Base-by-base conservation (phyloP, 2,797 vertebrate species). In the Liasis olivaceus region DNA sequence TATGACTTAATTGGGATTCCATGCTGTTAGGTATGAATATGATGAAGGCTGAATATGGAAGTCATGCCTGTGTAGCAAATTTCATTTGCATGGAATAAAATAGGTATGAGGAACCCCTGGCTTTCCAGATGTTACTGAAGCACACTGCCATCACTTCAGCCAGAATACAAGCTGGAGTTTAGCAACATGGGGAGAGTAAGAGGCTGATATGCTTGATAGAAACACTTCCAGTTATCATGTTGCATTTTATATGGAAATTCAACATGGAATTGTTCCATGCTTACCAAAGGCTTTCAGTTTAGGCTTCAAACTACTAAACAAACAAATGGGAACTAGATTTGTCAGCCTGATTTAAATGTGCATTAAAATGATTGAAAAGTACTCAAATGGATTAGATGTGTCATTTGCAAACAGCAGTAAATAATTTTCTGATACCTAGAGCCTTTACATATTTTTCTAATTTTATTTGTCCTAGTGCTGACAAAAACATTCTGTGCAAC, bases 391-490 rank as follows among this genome's bases (percentile, higher is more conserved):
- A 54, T 81, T 13, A 66, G 36, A 11, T 2, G 2, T 81, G 24
- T 62, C 51, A 54, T 31, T 54, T 88, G 72, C 58, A 88, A 92
- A 63, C 28, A 88, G 11, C 28, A 89, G 62, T 87, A 92, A 86
- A 7, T 85, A 90, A 20, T 58, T 91, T 17, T 64, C 42, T 72
- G 91, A 69, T 51, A 64, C 56, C 95, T 90, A 88, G 94, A 89
- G 87, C 17, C 0, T 0, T 92, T 24, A 94, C 94, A 93, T 88
- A 20, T 93, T 94, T 90, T 92, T 63, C 69, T 60, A 93, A 94
- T 94, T 72, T 58, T 64, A 89, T 95, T 81, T 95, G 93, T 92
- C 77, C 22, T 90, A 9, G 1, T 87, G 92, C 28, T 90, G 90
- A 94, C 4, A 59, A 47, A 91, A 89, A 91, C 87, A 91, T 92